These are phyloP conservation scores for Botia kubotai DNA, from an alignment of 2,797 vertebrate genomes.

Conservation along the genomic window DNA sequence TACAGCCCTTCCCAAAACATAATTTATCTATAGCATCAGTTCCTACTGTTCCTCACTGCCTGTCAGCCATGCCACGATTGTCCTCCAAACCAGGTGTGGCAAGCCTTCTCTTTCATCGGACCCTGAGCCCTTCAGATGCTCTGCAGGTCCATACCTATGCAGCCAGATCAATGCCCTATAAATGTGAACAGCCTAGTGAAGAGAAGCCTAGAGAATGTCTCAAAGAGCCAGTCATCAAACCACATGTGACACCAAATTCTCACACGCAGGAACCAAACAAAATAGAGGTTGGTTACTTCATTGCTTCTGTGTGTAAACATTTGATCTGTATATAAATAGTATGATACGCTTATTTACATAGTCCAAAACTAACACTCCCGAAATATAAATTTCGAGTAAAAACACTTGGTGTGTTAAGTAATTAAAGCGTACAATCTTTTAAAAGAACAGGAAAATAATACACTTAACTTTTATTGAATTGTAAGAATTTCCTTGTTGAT, in stretches of 20 bases:
- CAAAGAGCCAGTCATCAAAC: constrained; percentile 20
- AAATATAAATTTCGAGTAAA: too few relatives aligned
- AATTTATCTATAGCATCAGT: constrained; percentile 65
- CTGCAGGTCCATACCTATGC: constrained; percentile 83
- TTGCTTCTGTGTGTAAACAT: neutral
- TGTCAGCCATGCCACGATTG: constrained; percentile 58
- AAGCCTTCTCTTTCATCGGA: constrained; percentile 82
- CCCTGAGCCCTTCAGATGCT: constrained; percentile 80
- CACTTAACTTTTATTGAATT: too few relatives aligned
- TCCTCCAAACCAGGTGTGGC: constrained; percentile 83
- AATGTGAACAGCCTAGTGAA: constrained; percentile 65
- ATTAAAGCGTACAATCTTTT: too few relatives aligned
- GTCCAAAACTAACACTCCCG: neutral
- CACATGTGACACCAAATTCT: constrained; percentile 14
- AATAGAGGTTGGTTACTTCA: constrained; percentile 9
- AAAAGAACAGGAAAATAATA: too few relatives aligned
- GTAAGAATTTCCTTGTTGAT: too few relatives aligned
- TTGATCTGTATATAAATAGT: neutral
- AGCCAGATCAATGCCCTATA: constrained; percentile 51
- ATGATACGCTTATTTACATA: neutral
- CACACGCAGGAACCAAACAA: constrained; percentile 8
- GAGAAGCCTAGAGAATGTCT: constrained; percentile 31
- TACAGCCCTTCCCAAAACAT: constrained; percentile 69
- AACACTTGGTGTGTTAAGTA: too few relatives aligned
- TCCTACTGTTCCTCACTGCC: constrained; percentile 55